These are phyloP conservation scores for Donacobius atricapilla DNA, from an alignment of 2,113 vertebrate species.

Conservation along the genomic window DNA sequence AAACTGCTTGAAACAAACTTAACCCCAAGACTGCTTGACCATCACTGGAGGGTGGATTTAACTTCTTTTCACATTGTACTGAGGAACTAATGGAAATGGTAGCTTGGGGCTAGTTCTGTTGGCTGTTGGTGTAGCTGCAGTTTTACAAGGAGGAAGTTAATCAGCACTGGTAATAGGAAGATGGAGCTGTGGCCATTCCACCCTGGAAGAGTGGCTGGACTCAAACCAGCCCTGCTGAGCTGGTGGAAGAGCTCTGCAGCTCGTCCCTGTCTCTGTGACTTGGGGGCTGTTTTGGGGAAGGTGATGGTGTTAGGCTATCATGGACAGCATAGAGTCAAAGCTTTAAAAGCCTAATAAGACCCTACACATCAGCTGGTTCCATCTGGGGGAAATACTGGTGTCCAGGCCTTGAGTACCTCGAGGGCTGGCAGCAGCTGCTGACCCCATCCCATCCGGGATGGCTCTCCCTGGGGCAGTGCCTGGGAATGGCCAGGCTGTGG, in stretches of 20 bases:
- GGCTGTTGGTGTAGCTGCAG: not conserved
- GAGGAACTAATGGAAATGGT: not conserved
- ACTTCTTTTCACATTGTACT: not conserved
- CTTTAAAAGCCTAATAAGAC: not conserved
- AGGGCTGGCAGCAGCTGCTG: not conserved
- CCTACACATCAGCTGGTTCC: not conserved
- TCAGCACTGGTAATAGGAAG: not conserved
- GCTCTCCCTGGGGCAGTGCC: rapidly evolving
- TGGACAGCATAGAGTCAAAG: not conserved
- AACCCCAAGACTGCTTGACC: not conserved
- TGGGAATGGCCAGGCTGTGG: rapidly evolving
- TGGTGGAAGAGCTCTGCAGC: not conserved
- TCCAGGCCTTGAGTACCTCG: rapidly evolving
- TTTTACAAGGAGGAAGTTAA: not conserved
- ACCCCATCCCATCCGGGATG: rapidly evolving
- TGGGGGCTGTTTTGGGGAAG: not conserved
- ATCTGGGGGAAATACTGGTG: rapidly evolving
- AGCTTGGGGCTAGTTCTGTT: not conserved
- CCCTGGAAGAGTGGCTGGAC: not conserved
- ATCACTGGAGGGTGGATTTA: not conserved
- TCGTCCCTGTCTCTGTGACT: not conserved
- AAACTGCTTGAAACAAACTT: not conserved
- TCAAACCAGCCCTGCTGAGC: not conserved
- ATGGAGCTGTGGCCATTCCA: rapidly evolving
- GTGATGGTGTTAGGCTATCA: not conserved